Percentiles rank a stretch among this genome's conserved stretches.
phyloP scores from a whole-genome alignment of 2,113 vertebrate genomes.

The Coreoperca whiteheadi region DNA sequence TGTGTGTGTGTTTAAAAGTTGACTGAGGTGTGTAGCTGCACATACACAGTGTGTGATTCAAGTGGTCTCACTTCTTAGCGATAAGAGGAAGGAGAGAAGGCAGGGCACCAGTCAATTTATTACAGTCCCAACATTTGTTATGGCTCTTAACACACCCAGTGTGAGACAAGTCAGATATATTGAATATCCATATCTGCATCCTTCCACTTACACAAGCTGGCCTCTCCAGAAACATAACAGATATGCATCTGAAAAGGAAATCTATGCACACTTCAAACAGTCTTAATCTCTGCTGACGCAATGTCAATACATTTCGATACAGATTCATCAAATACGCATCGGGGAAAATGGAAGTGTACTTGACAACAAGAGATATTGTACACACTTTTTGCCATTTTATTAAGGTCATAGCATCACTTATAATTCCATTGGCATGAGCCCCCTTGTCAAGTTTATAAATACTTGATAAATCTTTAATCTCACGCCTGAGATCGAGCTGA shows the following conservation, averaged over 20 bases:
- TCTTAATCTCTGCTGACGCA: conserved; percentile 77
- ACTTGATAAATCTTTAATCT: conserved; percentile 76
- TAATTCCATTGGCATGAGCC: conserved; percentile 53
- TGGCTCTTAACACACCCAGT: conserved; percentile 71
- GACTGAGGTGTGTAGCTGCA: conserved; percentile 17
- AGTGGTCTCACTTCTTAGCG: conserved; percentile 28
- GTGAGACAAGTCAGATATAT: conserved; percentile 71
- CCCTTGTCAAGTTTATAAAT: conserved; percentile 69
- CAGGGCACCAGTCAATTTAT: conserved; percentile 61
- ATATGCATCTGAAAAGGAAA: conserved; percentile 73
- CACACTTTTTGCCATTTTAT: conserved; percentile 36
- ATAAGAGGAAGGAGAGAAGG: conserved; percentile 42
- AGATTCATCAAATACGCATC: conserved; percentile 71
- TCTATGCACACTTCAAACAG: conserved; percentile 81
- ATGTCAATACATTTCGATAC: conserved; percentile 76
- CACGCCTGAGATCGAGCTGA: conserved; percentile 64
- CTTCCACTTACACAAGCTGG: conserved; percentile 60
- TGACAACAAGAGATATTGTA: conserved; percentile 54
- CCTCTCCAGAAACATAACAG: conserved; percentile 72
- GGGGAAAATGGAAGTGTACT: conserved; percentile 50
- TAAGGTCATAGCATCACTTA: conserved; percentile 63
- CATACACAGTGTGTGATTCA: conserved; percentile 14
- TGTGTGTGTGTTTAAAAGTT: conserved; percentile 5
- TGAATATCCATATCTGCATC: conserved; percentile 76
- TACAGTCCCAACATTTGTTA: conserved; percentile 70